phyloP scores from a whole-genome alignment of 2,113 vertebrate genomes.

The Psilopsiagon aymara region DNA sequence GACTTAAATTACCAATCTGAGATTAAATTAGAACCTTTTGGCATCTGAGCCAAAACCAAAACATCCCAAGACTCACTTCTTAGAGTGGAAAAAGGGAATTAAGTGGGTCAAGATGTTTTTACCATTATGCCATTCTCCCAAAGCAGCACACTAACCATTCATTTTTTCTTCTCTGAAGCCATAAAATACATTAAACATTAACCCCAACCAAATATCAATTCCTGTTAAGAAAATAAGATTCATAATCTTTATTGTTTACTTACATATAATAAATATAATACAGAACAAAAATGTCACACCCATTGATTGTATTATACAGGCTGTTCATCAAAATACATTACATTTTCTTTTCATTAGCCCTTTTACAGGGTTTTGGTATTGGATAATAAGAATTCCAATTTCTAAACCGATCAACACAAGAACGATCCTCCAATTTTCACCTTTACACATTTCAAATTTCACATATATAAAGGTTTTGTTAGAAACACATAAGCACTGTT shows the following conservation, averaged over 20 bases:
- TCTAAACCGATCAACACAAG: conserved; percentile 18
- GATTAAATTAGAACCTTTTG: neutral
- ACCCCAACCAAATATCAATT: conserved; percentile 40
- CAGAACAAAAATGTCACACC: conserved; percentile 58
- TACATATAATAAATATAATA: conserved; percentile 60
- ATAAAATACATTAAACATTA: neutral
- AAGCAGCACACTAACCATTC: neutral
- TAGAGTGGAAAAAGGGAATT: neutral
- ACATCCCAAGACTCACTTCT: neutral
- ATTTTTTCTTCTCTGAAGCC: neutral
- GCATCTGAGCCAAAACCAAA: fast-evolving
- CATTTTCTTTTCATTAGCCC: conserved; percentile 48
- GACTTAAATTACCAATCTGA: neutral
- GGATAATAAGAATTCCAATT: neutral
- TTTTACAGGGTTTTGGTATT: conserved; percentile 58
- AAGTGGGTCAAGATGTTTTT: neutral
- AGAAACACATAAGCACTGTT: conserved; percentile 60
- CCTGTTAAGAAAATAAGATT: conserved; percentile 46
- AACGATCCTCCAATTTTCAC: neutral
- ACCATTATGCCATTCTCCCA: fast-evolving
- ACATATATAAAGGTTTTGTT: conserved; percentile 20
- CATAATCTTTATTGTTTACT: conserved; percentile 55
- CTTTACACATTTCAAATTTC: conserved; percentile 9
- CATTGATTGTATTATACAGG: conserved; percentile 58
- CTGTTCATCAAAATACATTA: conserved; percentile 52